phyloP scores from a whole-genome alignment of 2,797 vertebrate species.

The Glossophaga mutica region DNA sequence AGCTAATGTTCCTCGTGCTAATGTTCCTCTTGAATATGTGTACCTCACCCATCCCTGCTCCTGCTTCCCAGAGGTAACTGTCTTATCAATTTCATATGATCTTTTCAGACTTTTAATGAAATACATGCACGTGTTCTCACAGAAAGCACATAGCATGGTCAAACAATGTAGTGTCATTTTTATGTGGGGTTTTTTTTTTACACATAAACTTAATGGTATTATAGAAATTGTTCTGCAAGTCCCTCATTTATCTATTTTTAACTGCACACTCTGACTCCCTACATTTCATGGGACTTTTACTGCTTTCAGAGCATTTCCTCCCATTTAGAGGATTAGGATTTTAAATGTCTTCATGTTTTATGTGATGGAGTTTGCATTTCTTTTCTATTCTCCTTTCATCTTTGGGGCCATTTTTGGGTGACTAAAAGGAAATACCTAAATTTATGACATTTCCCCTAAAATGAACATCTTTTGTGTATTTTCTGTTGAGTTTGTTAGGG shows the following conservation, averaged over 20 bases:
- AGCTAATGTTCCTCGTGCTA: neutral
- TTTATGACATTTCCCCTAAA: neutral
- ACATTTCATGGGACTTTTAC: accelerated
- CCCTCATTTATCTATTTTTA: neutral
- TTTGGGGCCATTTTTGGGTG: neutral
- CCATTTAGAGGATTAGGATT: neutral
- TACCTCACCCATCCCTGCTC: neutral
- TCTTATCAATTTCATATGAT: neutral
- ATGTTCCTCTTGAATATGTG: accelerated
- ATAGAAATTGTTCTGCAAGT: neutral
- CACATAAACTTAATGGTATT: neutral
- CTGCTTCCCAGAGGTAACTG: neutral
- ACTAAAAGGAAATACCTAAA: neutral
- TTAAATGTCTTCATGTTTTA: neutral
- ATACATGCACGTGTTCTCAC: accelerated
- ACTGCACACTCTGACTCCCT: neutral
- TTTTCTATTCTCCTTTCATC: neutral
- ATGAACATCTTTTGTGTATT: neutral
- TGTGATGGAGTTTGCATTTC: neutral
- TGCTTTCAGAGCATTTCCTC: neutral
- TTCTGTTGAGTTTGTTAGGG: neutral
- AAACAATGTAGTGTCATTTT: neutral
- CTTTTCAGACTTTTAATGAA: neutral
- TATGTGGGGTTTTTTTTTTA: no score
- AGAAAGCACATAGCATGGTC: neutral